Evolutionary conservation across 2,113 vertebrate genomes (phyloP), one percentile per base, ranked within the genome.

Genomic region (Prietella phreatophila): DNA sequence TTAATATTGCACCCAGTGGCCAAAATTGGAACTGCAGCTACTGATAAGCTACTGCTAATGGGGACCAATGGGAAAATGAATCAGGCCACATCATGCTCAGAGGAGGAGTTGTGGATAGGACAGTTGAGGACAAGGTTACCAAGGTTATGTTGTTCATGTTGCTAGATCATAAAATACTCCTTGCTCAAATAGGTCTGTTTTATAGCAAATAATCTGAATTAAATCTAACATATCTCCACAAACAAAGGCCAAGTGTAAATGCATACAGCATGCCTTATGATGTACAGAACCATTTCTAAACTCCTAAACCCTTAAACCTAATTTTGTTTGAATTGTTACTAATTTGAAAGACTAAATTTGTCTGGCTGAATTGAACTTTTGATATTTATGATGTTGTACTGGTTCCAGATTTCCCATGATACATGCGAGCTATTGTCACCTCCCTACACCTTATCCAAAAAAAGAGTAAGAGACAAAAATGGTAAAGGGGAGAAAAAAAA

Each of bases 401-500:
- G n/a, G 25, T 60, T 85, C 36, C 30, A 25, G 25, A 83, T 75
- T 60, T 61, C 56, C 47, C 65, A 65, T 65, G 81, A 84, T 82
- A 83, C 27, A 61, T 27, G n/a, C 42, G 17, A 84, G 67, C 42
- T 84, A 76, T 86, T 88, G 81, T 88, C 80, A 88, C 82, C n/a
- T 83, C 47, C 50, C 55, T 83, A 79, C 61, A 78, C 81, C 79
- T 76, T 33, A 60, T 69, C 30, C 9, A 25, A 80, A 63, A 83
- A 42, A 84, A 65, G 53, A 82, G 67, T 36, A 42, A 36, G 79
- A n/a, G 27, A 69, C 6, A 17, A 25, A 36, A 39, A 36, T 55
- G 15, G 53, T n/a, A 76, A 8, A 39, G 25, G 82, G 22, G 15
- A 5, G 5, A 47, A 47, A 8, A 8, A 73, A 47, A 71, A 86